Conservation (phyloP, 2,888 invertebrate species). For the Drosophila ezoana region DNA sequence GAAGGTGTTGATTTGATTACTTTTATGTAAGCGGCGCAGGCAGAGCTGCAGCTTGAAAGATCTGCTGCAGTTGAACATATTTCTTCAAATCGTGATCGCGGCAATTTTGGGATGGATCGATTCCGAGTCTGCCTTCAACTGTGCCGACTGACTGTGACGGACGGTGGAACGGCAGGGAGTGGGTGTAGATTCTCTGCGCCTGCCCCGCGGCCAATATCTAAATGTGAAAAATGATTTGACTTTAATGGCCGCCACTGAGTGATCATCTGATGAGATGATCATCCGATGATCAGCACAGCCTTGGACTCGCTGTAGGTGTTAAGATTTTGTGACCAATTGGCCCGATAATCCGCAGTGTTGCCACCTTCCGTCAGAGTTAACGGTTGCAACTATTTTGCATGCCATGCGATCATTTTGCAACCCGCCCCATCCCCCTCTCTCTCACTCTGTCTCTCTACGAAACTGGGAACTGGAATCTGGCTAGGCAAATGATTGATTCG, state of each 20-base stretch:
- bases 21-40: conserved; percentile 74
- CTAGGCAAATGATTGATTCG: conserved; percentile 76
- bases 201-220: conserved; percentile 66
- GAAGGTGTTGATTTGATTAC: conserved; percentile 85
- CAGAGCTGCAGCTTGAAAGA: conserved; percentile 20
- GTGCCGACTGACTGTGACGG: conserved; percentile 55
- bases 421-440: neutral
- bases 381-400: conserved; percentile 66
- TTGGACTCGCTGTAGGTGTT: conserved; percentile 77
- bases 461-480: conserved; percentile 14
- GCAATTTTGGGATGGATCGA: conserved; percentile 73
- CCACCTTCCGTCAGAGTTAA: conserved; percentile 46
- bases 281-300: conserved; percentile 45
- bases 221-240: conserved; percentile 85
- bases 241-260: conserved; percentile 84
- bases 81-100: conserved; percentile 75
- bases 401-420: conserved; percentile 18
- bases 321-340: conserved; percentile 81
- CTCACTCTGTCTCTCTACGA: conserved; percentile 15
- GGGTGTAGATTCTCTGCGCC: conserved; percentile 21
- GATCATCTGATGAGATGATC: conserved; percentile 67
- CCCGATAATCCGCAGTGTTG: conserved; percentile 39
- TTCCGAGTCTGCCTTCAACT: conserved; percentile 69
- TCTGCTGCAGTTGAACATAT: conserved; percentile 65
- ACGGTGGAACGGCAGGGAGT: neutral